Conservation (phyloP, 2,888 invertebrate species). For the Toxonevra muliebris region DNA sequence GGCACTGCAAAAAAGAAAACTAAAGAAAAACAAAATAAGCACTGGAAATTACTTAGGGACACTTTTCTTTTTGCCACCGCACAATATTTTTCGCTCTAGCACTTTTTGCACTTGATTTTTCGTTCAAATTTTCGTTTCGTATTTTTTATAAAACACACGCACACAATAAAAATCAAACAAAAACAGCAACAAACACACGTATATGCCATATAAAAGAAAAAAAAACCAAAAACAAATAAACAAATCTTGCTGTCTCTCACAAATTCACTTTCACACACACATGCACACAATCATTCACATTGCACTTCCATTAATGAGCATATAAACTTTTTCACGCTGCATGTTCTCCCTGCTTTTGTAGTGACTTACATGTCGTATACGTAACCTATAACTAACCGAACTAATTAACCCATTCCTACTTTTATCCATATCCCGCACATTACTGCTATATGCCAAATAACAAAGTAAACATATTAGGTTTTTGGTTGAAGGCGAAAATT, state of each 20-base stretch:
- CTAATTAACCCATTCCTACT: not conserved
- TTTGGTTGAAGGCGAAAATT: not conserved
- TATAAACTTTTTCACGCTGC: not conserved
- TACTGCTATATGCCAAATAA: not conserved
- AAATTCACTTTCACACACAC: conserved; percentile 6
- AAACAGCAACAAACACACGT: not conserved
- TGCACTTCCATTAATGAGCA: not conserved
- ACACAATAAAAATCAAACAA: not conserved
- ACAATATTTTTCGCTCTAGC: conserved; percentile 1
- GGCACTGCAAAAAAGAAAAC: no score
- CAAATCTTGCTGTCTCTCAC: not conserved
- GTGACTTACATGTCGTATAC: not conserved
- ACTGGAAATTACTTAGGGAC: no score
- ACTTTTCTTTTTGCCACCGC: not conserved
- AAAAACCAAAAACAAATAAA: no score
- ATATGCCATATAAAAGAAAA: not conserved
- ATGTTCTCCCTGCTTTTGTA: not conserved
- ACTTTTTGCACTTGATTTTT: conserved; percentile 3
- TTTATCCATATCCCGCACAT: not conserved
- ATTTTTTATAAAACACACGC: not conserved
- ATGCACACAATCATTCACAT: not conserved
- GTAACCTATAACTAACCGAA: not conserved
- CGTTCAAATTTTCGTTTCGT: not conserved
- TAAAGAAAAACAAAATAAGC: no score
- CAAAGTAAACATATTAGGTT: not conserved